These are phyloP conservation scores for Thymallus thymallus DNA, from an alignment of 2,113 vertebrate genomes.

Conservation along the genomic window DNA sequence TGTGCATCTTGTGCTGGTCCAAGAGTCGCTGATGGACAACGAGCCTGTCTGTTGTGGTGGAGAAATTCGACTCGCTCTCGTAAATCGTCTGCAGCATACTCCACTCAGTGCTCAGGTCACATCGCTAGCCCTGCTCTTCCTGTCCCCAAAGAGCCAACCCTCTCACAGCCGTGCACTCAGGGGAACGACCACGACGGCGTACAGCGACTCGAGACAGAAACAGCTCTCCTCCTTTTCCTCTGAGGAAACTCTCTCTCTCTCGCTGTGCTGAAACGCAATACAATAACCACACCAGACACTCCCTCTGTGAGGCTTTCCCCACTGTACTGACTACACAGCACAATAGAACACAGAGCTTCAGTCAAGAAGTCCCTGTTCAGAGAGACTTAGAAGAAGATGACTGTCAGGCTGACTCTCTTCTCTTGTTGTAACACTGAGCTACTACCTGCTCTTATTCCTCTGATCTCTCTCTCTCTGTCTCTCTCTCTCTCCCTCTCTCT, in stretches of 20 bases:
- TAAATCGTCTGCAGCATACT: slow-evolving; percentile 99
- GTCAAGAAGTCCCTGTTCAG: slow-evolving; percentile 47
- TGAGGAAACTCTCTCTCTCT: slow-evolving; percentile 66
- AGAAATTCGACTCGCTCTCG: slow-evolving; percentile 98
- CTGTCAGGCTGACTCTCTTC: slow-evolving; percentile 2
- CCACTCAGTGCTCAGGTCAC: slow-evolving; percentile 85
- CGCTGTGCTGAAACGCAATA: slow-evolving; percentile 50
- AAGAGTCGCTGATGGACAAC: slow-evolving; percentile 85
- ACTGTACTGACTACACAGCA: slow-evolving; percentile 9
- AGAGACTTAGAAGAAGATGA: slow-evolving; percentile 37
- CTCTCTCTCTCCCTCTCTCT: slow-evolving; percentile 34
- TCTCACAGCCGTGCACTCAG: slow-evolving; percentile 57
- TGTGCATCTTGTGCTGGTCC: slow-evolving; percentile 90
- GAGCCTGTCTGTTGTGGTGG: slow-evolving; percentile 84
- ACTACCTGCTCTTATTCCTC: slow-evolving; percentile 36
- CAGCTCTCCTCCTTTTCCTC: slow-evolving; percentile 54
- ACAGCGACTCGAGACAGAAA: slow-evolving; percentile 12
- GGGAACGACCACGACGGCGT: slow-evolving; percentile 16
- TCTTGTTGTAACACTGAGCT: slow-evolving; percentile 1
- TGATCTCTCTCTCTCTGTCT: slow-evolving; percentile 13
- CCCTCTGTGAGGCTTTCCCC: slow-evolving; percentile 40
- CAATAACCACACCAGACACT: slow-evolving; percentile 41
- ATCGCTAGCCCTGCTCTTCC: slow-evolving; percentile 81
- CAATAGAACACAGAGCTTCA: slow-evolving; percentile 19
- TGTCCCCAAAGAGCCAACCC: slow-evolving; percentile 78